Percentiles rank a stretch among this genome's conserved stretches.
phyloP scores from a whole-genome alignment of 2,888 invertebrate genomes.

The Merodon equestris region DNA sequence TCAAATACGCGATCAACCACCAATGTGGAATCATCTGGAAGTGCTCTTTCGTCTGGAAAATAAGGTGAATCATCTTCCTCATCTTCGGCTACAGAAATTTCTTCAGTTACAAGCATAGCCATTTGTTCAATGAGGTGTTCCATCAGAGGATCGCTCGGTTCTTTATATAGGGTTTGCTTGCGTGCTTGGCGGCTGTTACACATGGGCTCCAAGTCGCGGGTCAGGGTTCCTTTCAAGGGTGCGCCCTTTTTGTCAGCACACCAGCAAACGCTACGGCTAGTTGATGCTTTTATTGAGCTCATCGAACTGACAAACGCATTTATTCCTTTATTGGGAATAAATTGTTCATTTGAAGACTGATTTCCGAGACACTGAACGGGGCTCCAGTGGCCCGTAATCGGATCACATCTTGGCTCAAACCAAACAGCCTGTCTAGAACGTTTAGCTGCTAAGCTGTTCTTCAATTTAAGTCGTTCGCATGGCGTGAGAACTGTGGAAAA shows the following conservation, averaged over 20 bases:
- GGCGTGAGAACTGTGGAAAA: slow-evolving; percentile 85
- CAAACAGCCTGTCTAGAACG: slow-evolving; percentile 80
- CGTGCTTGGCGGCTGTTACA: slow-evolving; percentile 91
- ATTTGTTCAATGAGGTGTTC: slow-evolving; percentile 86
- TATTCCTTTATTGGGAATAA: slow-evolving; percentile 30
- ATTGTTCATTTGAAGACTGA: slow-evolving; percentile 75
- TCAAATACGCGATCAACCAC: slow-evolving; percentile 75
- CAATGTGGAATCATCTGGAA: slow-evolving; percentile 4
- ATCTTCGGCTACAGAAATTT: slow-evolving; percentile 72
- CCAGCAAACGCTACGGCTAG: slow-evolving; percentile 88
- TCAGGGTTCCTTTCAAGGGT: slow-evolving; percentile 88
- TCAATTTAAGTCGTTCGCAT: slow-evolving; percentile 88
- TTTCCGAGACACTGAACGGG: slow-evolving; percentile 88
- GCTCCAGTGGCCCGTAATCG: slow-evolving; percentile 87
- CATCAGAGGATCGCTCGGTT: slow-evolving; percentile 81
- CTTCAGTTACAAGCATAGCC: slow-evolving; percentile 80
- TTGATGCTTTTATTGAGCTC: slow-evolving; percentile 17
- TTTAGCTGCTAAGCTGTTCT: slow-evolving; percentile 86
- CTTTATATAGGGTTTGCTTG: slow-evolving; percentile 78
- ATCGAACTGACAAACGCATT: slow-evolving; percentile 39
- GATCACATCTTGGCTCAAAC: slow-evolving; percentile 89
- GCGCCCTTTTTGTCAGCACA: slow-evolving; percentile 91
- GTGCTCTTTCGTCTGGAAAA: too few species aligned
- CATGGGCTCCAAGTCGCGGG: slow-evolving; percentile 86
- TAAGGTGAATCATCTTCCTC: slow-evolving; percentile 11